Evolutionary conservation across 2,888 invertebrate species (phyloP), one percentile per base, ranked within the genome.

Genomic region (Bellardia pandia): DNA sequence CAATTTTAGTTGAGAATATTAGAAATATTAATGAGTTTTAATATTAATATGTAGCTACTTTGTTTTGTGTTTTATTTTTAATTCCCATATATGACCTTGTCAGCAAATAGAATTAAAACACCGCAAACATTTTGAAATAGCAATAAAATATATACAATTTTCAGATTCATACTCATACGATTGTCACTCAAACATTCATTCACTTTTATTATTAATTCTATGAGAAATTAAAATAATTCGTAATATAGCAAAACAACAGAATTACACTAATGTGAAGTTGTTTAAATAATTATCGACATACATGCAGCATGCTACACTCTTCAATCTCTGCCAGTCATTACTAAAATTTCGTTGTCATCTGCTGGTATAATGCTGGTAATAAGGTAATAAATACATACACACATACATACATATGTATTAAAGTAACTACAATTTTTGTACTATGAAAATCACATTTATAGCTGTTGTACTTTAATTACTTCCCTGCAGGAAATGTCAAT

Each of bases 31-130:
- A 23, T n/a, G 51, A n/a, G 14, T 4, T 13, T 51, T 33, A 33
- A 60, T 33, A 9, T 33, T 33, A 60, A 30, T 60, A 6, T 60
- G 33, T 33, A 45, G 13, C 11, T 11, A 13, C 3, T 45, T 13
- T 45, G 11, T 45, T 45, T 45, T 45, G 11, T 45, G 13, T 45
- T 45, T 13, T 4, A 23, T 45, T 4, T 2, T 45, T 45, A 45
- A 9, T 56, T 56, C 16, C 40, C 60, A 51, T 48, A 68, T 60
- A 75, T 69, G 82, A 82, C 82, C 82, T 82, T 69, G 51, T 75
- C 75, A 37, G 9, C 68, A 30, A 68, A 37, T 75, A 48, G 9
- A 68, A 58, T 81, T 40, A n/a, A 77, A 66, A 66, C 30, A 68
- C 16, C 40, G 11, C 48, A 33, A 48, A 72, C 56, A 5, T 40